Percentiles rank a stretch among this genome's conserved stretches.
Evolutionary conservation across 2,797 vertebrate species (phyloP).

Genomic region (Tenualosa thibaudeaui): DNA sequence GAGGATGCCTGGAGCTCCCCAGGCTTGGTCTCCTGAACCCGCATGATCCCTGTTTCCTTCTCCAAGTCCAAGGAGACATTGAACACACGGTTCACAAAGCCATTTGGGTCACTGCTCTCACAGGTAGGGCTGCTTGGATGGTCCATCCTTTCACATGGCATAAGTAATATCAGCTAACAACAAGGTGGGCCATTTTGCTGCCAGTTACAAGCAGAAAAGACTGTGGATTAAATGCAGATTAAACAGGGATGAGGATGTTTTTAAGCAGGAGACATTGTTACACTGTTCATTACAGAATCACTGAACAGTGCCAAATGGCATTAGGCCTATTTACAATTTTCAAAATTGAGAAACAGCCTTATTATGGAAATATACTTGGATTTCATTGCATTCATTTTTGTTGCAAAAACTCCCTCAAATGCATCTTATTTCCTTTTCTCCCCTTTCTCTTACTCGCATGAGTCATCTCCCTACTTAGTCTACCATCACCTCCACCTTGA

Average conservation of each 20-base stretch:
- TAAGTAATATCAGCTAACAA: constrained; percentile 70
- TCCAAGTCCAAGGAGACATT: constrained; percentile 75
- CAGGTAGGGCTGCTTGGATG: constrained; percentile 63
- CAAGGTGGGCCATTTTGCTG: constrained; percentile 57
- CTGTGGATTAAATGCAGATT: constrained; percentile 28
- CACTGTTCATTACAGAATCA: background rate
- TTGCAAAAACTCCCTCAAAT: background rate
- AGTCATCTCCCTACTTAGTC: background rate
- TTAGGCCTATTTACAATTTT: background rate
- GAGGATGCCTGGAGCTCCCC: constrained; percentile 59
- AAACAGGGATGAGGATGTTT: background rate
- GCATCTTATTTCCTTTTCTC: background rate
- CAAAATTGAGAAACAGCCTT: background rate
- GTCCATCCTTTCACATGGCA: constrained; percentile 78
- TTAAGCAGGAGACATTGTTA: background rate
- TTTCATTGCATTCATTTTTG: background rate
- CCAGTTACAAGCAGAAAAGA: constrained; percentile 23
- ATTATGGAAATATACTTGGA: background rate
- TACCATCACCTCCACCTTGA: background rate
- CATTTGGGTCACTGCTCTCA: constrained; percentile 76
- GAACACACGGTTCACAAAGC: constrained; percentile 82
- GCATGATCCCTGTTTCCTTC: constrained; percentile 68
- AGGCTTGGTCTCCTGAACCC: constrained; percentile 67
- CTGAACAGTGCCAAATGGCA: background rate
- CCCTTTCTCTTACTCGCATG: background rate